Evolutionary conservation across 2,888 invertebrate genomes (phyloP), one percentile per base, ranked within the genome.

Genomic region (Lasioglossum leucozonium): DNA sequence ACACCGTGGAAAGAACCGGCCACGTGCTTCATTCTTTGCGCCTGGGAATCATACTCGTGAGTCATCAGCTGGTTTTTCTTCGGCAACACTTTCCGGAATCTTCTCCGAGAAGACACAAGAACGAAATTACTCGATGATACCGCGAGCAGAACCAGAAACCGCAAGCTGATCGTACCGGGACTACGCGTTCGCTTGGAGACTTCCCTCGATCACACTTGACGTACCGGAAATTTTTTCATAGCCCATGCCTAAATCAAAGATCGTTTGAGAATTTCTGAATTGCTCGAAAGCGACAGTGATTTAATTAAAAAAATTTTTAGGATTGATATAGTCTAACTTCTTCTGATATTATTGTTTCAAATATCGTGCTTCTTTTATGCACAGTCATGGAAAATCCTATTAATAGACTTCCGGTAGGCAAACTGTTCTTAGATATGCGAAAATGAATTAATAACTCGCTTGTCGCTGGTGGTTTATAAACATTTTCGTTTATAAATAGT

Each of bases 31-130:
- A 44, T 26, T 55, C 40, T 51, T 51, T 51, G 34, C 73, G 73
- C 77, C 34, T 71, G 72, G 47, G 78, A 79, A 77, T 82, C 81
- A 55, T 76, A 71, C 77, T 4, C 26, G 26, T 26, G 58, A 58
- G 58, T 58, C 58, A 58, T 58, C 58, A 58, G 58, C 30, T 13
- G 58, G 26, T 58, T 58, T 58, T 58, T 58, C 30, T 58, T 26
- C 26, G 26, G 58, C 13, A 26, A 26, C 58, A 26, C 58, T 58
- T 58, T 30, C 58, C 58, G 58, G 58, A 26, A 58, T 58, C 58
- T 30, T 26, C 58, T 5, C 58, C 58, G 58, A 13, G 26, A 26
- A 5, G 30, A 16, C 26, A 13, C 58, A 58, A 26, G 26, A 58
- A 26, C 58, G 16, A 58, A 58, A 58, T 58, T 30, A 26, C 58